phyloP scores from a whole-genome alignment of 2,113 vertebrate species.

The Notothenia coriiceps region DNA sequence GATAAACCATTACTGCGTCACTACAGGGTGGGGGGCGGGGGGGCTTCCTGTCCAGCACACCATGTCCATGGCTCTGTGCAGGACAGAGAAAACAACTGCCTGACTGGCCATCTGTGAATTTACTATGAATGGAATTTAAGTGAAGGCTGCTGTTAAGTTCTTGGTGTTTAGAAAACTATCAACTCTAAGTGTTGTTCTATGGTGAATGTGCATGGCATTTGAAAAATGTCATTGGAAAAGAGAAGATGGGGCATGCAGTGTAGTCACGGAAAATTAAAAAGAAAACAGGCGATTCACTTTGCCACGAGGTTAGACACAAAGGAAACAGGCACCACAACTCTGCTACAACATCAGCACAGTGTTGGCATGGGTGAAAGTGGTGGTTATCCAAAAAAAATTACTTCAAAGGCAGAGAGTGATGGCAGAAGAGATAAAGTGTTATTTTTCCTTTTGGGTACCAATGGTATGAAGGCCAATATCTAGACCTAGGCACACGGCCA shows the following conservation, averaged over 20 bases:
- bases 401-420: conserved; percentile 73
- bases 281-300: conserved; percentile 2
- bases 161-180: neutral
- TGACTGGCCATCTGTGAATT: too few relatives aligned
- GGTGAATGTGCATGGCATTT: neutral
- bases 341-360: conserved; percentile 23
- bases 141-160: neutral
- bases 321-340: conserved; percentile 21
- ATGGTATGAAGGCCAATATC: conserved; percentile 36
- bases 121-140: too few relatives aligned
- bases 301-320: conserved; percentile 17
- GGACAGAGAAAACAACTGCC: too few relatives aligned
- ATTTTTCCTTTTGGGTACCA: conserved; percentile 20
- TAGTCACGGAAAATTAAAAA: neutral
- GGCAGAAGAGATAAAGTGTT: conserved; percentile 46
- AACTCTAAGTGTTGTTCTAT: neutral
- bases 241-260: neutral
- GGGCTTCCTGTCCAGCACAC: too few relatives aligned
- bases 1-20: too few relatives aligned
- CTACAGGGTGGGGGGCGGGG: too few relatives aligned
- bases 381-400: conserved; percentile 49
- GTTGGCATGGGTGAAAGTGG: conserved; percentile 62
- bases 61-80: too few relatives aligned
- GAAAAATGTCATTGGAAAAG: conserved; percentile 9
- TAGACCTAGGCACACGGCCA: conserved; percentile 12